A percentile compares a stretch with the other conserved stretches of the same genome.
Conservation (phyloP, 2,888 invertebrate species). For the Ferdinandea cuprea region DNA sequence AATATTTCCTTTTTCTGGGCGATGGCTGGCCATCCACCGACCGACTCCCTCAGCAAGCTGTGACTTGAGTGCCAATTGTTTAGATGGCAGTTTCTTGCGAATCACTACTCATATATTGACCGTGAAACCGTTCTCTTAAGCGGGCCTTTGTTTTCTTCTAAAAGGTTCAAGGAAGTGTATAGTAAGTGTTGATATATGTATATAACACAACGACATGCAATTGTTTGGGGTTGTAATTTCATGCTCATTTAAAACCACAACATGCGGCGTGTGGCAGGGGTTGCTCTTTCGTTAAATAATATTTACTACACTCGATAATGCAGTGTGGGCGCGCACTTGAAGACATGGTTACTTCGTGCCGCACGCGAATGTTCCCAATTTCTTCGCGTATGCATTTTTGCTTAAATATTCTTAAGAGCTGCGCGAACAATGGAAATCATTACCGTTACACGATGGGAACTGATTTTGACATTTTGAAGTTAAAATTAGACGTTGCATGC, state of each 20-base stretch:
- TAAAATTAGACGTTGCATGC: constrained; percentile 59
- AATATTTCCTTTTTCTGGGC: constrained; percentile 61
- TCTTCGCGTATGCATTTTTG: constrained; percentile 52
- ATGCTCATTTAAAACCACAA: constrained; percentile 67
- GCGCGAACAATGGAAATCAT: constrained; percentile 51
- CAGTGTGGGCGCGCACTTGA: constrained; percentile 48
- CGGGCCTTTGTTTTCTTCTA: constrained; percentile 41
- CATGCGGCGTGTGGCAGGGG: constrained; percentile 51
- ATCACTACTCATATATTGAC: constrained; percentile 47
- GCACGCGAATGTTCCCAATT: constrained; percentile 62
- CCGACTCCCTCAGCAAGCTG: constrained; percentile 1
- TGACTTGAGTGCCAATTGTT: constrained; percentile 13
- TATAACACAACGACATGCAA: constrained; percentile 31
- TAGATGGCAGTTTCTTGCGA: neutral
- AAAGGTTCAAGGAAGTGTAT: constrained; percentile 57
- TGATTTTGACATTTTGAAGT: constrained; percentile 60
- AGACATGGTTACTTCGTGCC: constrained; percentile 64
- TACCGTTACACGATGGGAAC: constrained; percentile 33
- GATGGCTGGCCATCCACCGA: constrained; percentile 54
- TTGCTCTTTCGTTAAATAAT: too few species aligned
- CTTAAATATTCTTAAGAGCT: constrained; percentile 43
- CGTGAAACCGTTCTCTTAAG: constrained; percentile 60
- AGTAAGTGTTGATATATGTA: constrained; percentile 22
- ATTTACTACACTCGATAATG: constrained; percentile 24
- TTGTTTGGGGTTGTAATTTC: constrained; percentile 52